Base-by-base conservation (phyloP, 2,797 vertebrate species). In the Rhodeus uyekii region DNA sequence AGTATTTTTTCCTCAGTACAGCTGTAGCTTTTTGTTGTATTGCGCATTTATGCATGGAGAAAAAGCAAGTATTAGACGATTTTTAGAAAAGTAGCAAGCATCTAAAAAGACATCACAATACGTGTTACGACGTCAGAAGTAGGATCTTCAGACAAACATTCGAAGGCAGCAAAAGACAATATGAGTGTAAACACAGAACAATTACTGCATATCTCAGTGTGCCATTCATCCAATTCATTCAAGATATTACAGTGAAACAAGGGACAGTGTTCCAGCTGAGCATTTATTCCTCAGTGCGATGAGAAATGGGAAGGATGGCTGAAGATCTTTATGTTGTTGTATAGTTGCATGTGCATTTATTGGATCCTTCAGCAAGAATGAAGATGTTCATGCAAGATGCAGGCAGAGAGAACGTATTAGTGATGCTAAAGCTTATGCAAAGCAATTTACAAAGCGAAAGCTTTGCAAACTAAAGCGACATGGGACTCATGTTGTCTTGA, bases 121-220 rank as follows among this genome's bases (percentile, higher is more conserved):
- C n/a, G n/a, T n/a, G n/a, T 68, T 27, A 27, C 1, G 3, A 32
- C 27, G 48, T 71, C 3, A 48, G 18, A 48, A n/a, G n/a, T n/a
- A n/a, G n/a, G n/a, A 32, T 48, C 27, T 22, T 22, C 27, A 32
- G 68, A 29, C 24, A 48, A 46, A 27, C 69, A 14, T 6, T 50
- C n/a, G 29, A 50, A 72, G 48, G 10, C 29, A 36, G 71, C 22
- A 36, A 22, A 76, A 48, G 32, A 13, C 32, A 27, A 19, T 61
- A 67, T 67, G 77, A 79, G 63, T 69, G 64, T 39, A 42, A 79
- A 55, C 32, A 79, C 74, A 76, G 55, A 5, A 65, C 10, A 50
- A 34, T 42, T 36, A 77, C 61, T 63, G n/a, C 24, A 55, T 10
- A 55, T 74, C 71, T 4, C 36, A 7, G 34, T 27, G 72, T 29